phyloP scores from a whole-genome alignment of 2,113 vertebrate genomes.

The Notothenia rossii region DNA sequence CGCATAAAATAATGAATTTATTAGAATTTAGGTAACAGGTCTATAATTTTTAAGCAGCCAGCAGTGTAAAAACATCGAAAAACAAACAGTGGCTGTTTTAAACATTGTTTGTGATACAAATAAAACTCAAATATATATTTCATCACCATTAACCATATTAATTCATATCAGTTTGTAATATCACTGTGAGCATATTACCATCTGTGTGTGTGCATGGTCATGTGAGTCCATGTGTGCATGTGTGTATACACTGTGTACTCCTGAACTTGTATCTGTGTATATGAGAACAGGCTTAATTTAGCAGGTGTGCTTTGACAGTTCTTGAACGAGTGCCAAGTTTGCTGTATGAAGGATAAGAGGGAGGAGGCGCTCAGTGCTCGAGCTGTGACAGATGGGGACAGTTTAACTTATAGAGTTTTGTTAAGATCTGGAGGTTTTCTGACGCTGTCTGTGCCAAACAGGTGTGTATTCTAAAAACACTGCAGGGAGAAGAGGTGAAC shows the following conservation, averaged over 20 bases:
- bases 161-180: slow-evolving; percentile 19
- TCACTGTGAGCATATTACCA: slow-evolving; percentile 11
- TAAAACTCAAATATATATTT: too few species aligned
- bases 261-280: slow-evolving; percentile 51
- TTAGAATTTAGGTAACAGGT: not conserved
- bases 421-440: slow-evolving; percentile 85
- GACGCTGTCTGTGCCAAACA: slow-evolving; percentile 82
- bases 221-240: slow-evolving; percentile 36
- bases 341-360: slow-evolving; percentile 77
- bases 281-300: slow-evolving; percentile 83
- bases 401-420: slow-evolving; percentile 88
- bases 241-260: slow-evolving; percentile 37
- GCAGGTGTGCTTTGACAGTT: slow-evolving; percentile 87
- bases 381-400: slow-evolving; percentile 86
- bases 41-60: slow-evolving; percentile 3
- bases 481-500: slow-evolving; percentile 68
- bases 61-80: not conserved
- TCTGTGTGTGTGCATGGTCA: slow-evolving; percentile 28
- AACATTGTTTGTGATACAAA: not conserved
- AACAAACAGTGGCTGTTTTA: not conserved
- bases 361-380: slow-evolving; percentile 66
- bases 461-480: slow-evolving; percentile 82
- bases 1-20: not conserved
- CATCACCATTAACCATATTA: slow-evolving; percentile 9
- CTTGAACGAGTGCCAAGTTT: slow-evolving; percentile 85